These are phyloP conservation scores for Ploceus nigricollis DNA, from an alignment of 2,113 vertebrate species.

Conservation along the genomic window DNA sequence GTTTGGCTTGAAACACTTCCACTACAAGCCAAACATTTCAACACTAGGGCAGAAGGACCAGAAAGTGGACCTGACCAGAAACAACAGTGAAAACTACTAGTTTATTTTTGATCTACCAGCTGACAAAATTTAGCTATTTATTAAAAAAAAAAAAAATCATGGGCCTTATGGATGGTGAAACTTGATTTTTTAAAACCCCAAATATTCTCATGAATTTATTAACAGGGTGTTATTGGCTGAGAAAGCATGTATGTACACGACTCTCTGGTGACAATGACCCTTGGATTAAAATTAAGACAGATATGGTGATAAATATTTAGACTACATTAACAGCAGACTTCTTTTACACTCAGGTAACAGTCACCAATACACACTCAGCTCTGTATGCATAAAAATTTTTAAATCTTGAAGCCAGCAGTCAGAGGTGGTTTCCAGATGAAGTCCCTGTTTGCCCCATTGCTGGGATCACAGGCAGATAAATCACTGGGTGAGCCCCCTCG, in stretches of 20 bases:
- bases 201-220: background rate
- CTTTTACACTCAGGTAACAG: background rate
- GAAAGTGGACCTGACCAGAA: constrained; percentile 53
- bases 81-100: constrained; percentile 33
- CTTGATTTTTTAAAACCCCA: background rate
- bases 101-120: constrained; percentile 50
- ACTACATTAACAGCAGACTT: background rate
- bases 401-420: background rate
- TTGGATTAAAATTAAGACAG: background rate
- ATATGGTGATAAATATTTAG: background rate
- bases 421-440: constrained; percentile 1
- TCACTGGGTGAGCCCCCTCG: background rate
- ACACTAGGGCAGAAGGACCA: constrained; percentile 25
- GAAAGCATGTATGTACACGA: background rate
- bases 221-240: background rate
- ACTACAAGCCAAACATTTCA: constrained; percentile 60
- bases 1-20: constrained; percentile 64
- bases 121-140: constrained; percentile 29
- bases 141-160: background rate
- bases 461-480: background rate
- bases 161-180: background rate
- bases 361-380: background rate
- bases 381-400: background rate
- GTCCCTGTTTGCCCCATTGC: background rate
- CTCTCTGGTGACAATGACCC: background rate